Base-by-base conservation (phyloP, 1,140 invertebrate genomes). In the Pararge aegeria region DNA sequence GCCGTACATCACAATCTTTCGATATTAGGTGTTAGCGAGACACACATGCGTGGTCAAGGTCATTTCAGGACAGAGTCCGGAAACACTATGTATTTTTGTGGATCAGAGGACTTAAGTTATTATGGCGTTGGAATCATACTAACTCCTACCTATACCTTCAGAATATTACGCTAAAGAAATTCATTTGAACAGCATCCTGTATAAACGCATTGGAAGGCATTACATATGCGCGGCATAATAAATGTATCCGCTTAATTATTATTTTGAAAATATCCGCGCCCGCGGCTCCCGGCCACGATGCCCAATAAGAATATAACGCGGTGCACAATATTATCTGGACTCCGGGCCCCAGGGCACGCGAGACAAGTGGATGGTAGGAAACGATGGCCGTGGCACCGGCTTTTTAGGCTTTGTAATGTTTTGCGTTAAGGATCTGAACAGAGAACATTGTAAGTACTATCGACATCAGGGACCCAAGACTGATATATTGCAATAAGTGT, bases 171-270 rank as follows among this genome's bases (percentile, higher is more conserved):
- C n/a, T n/a, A n/a, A n/a, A n/a, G n/a, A n/a, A n/a, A n/a, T n/a
- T n/a, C n/a, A n/a, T n/a, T n/a, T n/a, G n/a, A n/a, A n/a, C 29
- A 37, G 18, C 50, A 60, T 30, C 34, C 57, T 60, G 57, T 60
- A 60, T 52, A 50, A 9, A 13, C 27, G 15, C 21, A 58, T 60
- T 27, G 38, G 19, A 42, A 15, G 19, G 50, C 75, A 83, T 84
- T 83, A 84, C 71, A 80, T 84, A 86, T 83, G 80, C 80, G 64
- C 66, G 66, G 59, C 62, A 85, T 87, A 85, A 85, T 78, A 84
- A 84, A 87, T 87, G 84, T 87, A 87, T 87, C 84, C 82, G 78
- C 67, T 84, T 87, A 87, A 87, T 87, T 85, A 85, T 85, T 87
- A 86, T 87, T 87, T 87, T 80, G 79, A 87, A 83, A 80, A 83